These are phyloP conservation scores for Argyra leucocephala DNA, from an alignment of 2,888 invertebrate species.

Conservation along the genomic window DNA sequence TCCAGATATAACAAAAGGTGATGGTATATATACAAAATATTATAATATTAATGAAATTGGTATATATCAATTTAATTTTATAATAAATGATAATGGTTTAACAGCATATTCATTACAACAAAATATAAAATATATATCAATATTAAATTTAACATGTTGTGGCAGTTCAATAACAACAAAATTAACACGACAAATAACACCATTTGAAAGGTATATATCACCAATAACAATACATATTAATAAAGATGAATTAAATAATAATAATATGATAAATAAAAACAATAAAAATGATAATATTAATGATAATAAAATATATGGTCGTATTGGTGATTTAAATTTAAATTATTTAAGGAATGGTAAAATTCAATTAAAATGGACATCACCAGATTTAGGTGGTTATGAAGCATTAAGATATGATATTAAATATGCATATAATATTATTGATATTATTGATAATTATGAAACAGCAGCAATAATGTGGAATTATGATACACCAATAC, in stretches of 20 bases:
- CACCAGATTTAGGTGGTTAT: constrained; percentile 50
- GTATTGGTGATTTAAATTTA: constrained; percentile 49
- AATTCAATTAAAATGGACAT: constrained; percentile 50
- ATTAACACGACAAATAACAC: constrained; percentile 42
- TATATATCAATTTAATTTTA: constrained; percentile 46
- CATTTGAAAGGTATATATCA: constrained; percentile 47
- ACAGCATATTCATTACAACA: constrained; percentile 45
- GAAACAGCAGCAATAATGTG: constrained; percentile 43
- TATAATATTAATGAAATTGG: constrained; percentile 47
- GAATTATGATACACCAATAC: constrained; percentile 44
- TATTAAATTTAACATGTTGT: constrained; percentile 42
- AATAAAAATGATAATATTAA: constrained; percentile 11
- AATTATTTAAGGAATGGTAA: constrained; percentile 45
- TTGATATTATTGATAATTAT: constrained; percentile 45
- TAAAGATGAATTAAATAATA: constrained; percentile 34
- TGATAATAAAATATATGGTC: constrained; percentile 29
- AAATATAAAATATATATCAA: constrained; percentile 17
- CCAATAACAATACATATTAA: constrained; percentile 44
- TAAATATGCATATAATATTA: constrained; percentile 42
- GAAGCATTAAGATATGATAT: constrained; percentile 48
- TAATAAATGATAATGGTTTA: constrained; percentile 48
- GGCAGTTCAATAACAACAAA: constrained; percentile 45
- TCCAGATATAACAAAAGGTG: constrained; percentile 54
- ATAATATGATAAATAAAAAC: constrained; percentile 10
- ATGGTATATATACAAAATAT: constrained; percentile 57